A percentile compares a stretch with the other conserved stretches of the same genome.
Evolutionary conservation across 2,888 invertebrate genomes (phyloP).

Genomic region (Junonia oenone): DNA sequence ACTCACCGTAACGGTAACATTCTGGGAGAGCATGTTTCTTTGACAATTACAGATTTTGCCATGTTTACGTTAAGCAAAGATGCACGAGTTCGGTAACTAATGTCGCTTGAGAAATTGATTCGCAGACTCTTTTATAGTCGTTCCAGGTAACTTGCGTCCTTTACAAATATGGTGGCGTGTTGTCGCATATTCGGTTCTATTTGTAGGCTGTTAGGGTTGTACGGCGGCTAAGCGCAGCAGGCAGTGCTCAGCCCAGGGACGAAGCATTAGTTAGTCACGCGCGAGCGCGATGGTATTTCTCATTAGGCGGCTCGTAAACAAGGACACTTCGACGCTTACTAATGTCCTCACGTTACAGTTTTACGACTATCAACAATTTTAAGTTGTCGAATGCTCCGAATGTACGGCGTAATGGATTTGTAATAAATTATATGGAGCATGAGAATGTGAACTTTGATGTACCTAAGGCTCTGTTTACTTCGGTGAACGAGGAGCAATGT

Average conservation of each 20-base stretch:
- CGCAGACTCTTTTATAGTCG: conserved; percentile 28
- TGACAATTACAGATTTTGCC: conserved; percentile 26
- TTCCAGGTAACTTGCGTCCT: conserved; percentile 18
- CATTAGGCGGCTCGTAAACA: conserved; percentile 69
- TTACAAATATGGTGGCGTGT: conserved; percentile 10
- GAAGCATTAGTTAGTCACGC: conserved; percentile 56
- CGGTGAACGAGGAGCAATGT: background rate
- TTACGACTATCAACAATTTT: conserved; percentile 60
- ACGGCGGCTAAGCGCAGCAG: conserved; percentile 7
- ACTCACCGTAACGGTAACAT: background rate
- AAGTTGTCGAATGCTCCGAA: conserved; percentile 43
- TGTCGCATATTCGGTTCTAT: conserved; percentile 19
- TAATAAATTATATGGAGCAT: conserved; percentile 41
- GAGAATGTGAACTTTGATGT: conserved; percentile 1
- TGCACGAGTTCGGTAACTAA: conserved; percentile 27
- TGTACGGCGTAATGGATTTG: conserved; percentile 38
- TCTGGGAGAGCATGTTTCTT: conserved; percentile 10
- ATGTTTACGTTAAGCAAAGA: conserved; percentile 22
- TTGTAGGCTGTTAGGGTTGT: conserved; percentile 13
- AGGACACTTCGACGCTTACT: conserved; percentile 63
- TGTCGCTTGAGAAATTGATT: conserved; percentile 30
- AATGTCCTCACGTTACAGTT: conserved; percentile 61
- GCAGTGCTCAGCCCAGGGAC: conserved; percentile 37
- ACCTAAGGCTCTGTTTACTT: background rate
- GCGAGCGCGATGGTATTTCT: conserved; percentile 58